phyloP scores from a whole-genome alignment of 2,888 invertebrate species.

The Lepidonotus clava region DNA sequence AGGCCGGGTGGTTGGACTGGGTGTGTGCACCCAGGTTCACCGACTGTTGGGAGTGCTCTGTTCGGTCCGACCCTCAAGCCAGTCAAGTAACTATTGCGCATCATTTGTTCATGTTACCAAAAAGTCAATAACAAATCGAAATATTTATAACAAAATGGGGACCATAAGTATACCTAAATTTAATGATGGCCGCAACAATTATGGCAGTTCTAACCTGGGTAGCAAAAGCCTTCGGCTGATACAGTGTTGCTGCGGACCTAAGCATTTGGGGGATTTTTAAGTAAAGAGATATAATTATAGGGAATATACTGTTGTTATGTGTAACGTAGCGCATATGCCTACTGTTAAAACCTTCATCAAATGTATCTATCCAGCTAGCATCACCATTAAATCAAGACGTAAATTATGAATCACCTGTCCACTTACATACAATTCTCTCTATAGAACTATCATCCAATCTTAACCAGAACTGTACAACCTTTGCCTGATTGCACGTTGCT shows the following conservation, averaged over 20 bases:
- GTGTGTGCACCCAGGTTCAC: constrained; percentile 31
- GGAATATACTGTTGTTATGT: too few relatives aligned
- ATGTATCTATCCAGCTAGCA: neutral
- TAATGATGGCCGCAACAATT: too few relatives aligned
- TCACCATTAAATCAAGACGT: neutral
- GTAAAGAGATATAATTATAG: too few relatives aligned
- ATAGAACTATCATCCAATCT: neutral
- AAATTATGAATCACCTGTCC: neutral
- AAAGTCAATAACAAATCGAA: too few relatives aligned
- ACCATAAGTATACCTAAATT: too few relatives aligned
- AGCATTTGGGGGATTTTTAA: too few relatives aligned
- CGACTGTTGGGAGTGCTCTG: constrained; percentile 42
- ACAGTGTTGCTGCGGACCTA: too few relatives aligned
- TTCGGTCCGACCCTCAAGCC: constrained; percentile 10
- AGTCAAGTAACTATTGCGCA: constrained; percentile 51
- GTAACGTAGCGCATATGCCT: too few relatives aligned
- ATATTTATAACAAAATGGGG: too few relatives aligned
- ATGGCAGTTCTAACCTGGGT: too few relatives aligned
- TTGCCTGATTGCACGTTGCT: constrained; percentile 2
- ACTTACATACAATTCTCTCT: neutral
- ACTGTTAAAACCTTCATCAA: too few relatives aligned
- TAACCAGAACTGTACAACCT: neutral
- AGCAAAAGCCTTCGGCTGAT: too few relatives aligned
- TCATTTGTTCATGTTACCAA: constrained; percentile 18
- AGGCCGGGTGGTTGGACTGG: constrained; percentile 48